Base-by-base conservation (phyloP, 1,140 invertebrate genomes). In the Bombus pascuorum region DNA sequence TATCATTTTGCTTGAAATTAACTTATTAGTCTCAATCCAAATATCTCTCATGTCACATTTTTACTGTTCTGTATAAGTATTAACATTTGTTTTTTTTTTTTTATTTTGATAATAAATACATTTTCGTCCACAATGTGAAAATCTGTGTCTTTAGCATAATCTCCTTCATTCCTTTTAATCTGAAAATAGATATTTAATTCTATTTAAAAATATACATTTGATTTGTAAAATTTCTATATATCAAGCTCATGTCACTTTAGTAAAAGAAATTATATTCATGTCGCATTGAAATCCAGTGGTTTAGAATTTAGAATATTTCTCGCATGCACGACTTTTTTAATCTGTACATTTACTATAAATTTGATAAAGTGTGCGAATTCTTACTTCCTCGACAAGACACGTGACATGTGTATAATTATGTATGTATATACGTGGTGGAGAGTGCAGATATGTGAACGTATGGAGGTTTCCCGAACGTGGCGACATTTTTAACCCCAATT, bases 321-420 rank as follows among this genome's bases (percentile, higher is more conserved):
- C 62, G 72, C 71, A 84, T 87, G 72, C 62, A 76, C 44, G 3
- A 22, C 22, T 53, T 18, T 47, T 22, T 22, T 10, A 39, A 79
- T 65, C 42, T 59, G 74, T 32, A 47, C 82, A 47, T 15, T 53
- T 66, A 9, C 13, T 37, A 39, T 25, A 10, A 53, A 75, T 28
- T 39, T 83, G n/a, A 37, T 28, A 2, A 32, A 76, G 42, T 66
- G 18, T 9, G 4, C 13, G 34, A 75, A 76, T 25, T 37, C 28
- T 44, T 39, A 32, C 18, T 57, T 37, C 9, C 34, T 47, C 5
- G 15, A 15, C 28, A 22, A 42, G 10, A 22, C 39, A n/a, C 34
- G 59, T 72, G 68, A 59, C 62, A 37, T 42, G 37, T 32, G 25
- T 15, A 53, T 82, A 62, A 62, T 42, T 75, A 42, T 42, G 34